Evolutionary conservation across 1,140 invertebrate genomes (phyloP), one percentile per base, ranked within the genome.

Genomic region (Oppia nitens): DNA sequence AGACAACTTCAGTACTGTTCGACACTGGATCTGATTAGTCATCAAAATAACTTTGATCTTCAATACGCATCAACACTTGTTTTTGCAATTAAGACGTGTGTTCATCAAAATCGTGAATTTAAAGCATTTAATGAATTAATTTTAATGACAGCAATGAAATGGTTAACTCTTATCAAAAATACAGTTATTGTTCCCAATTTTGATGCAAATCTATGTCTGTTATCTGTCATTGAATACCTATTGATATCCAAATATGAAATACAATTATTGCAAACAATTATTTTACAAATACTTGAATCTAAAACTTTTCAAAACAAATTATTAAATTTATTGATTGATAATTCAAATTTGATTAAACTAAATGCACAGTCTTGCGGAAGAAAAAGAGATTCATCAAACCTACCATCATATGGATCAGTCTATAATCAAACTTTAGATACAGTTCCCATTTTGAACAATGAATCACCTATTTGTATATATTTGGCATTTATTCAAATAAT

Each of bases 361-460:
- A 48, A 24, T 26, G 12, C 12, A 24, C 21, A 59, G 17, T 17
- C 26, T 6, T 40, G 21, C 25, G 54, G 61, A 4, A 17, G 1
- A 21, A 2, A 20, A 24, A 28, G 61, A 27, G 61, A 62, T 57
- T 50, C 61, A 2, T 14, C 52, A 29, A 50, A 53, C 52, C 32
- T 55, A 4, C 61, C 61, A 17, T 62, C 61, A 1, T 61, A 27
- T 53, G 61, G 61, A 21, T 51, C 60, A 48, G 47, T 62, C 21
- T 57, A 58, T 28, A 53, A 58, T 27, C 47, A 49, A 52, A 17
- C 24, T 27, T 49, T 27, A 20, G 20, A 27, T 14, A 49, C 11
- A 9, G 47, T 57, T 3, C 45, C 56, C 2, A 20, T 57, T 14
- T 45, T 57, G 27, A 48, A 48, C 28, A 6, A 27, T 4, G 47